Percentiles rank a stretch among this genome's conserved stretches.
These are phyloP conservation scores for Tursiops truncatus DNA, from an alignment of 2,113 vertebrate genomes.

Conservation along the genomic window DNA sequence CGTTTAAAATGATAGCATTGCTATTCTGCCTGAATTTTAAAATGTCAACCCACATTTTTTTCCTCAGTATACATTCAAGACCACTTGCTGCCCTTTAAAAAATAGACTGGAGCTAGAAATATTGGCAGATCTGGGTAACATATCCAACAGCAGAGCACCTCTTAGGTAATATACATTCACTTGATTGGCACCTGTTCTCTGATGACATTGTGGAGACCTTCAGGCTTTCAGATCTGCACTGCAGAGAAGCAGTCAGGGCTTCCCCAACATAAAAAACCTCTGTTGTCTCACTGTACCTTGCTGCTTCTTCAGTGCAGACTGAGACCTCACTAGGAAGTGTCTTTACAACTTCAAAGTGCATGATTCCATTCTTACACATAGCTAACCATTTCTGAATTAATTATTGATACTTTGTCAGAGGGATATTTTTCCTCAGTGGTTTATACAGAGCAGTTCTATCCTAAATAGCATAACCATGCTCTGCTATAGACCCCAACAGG, in stretches of 20 bases:
- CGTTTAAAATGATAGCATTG: conserved; percentile 60
- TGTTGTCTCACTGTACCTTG: background rate
- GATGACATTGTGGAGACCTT: background rate
- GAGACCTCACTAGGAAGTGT: background rate
- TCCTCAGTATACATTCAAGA: conserved; percentile 63
- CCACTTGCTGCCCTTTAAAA: conserved; percentile 71
- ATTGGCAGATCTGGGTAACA: conserved; percentile 51
- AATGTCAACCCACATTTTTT: conserved; percentile 62
- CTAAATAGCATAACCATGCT: background rate
- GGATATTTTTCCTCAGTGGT: background rate
- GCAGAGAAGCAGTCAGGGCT: background rate
- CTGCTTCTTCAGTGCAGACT: background rate
- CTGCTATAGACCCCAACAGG: background rate
- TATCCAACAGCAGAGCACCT: background rate
- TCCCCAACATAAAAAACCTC: background rate
- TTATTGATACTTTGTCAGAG: background rate
- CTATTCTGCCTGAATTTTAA: conserved; percentile 62
- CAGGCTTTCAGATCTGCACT: background rate
- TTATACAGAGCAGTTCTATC: background rate
- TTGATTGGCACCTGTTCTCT: background rate
- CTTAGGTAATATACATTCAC: background rate
- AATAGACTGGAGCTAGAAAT: conserved; percentile 37
- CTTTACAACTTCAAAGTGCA: background rate
- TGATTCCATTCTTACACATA: background rate
- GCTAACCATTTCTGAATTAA: background rate